Percentiles rank a stretch among this genome's conserved stretches.
Evolutionary conservation across 2,797 vertebrate species (phyloP).

Genomic region (Pagetopsis macropterus): DNA sequence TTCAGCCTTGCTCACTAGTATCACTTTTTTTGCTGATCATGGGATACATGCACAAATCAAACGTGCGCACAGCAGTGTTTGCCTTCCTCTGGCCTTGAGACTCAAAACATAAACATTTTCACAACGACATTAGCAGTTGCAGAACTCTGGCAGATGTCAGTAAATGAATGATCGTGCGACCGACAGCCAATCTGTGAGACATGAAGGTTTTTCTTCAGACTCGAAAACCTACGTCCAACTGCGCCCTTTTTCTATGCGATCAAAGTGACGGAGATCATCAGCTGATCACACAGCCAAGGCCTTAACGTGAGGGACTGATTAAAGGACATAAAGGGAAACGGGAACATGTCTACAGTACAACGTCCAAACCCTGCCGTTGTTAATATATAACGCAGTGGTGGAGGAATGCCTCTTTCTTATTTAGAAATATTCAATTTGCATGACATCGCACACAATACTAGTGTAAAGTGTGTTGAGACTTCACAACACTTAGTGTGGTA

Average conservation of each 20-base stretch:
- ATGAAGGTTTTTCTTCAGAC: conserved; percentile 19
- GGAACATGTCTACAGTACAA: conserved; percentile 26
- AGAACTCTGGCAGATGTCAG: conserved; percentile 9
- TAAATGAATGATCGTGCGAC: not conserved
- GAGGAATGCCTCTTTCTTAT: conserved; percentile 12
- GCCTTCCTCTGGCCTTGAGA: conserved; percentile 49
- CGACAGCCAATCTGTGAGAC: conserved; percentile 15
- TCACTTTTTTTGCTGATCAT: too few species aligned
- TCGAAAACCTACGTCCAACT: not conserved
- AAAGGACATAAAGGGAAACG: conserved; percentile 10
- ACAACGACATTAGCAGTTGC: conserved; percentile 9
- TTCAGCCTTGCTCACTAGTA: conserved; percentile 26
- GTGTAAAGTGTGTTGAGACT: too few species aligned
- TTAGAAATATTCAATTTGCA: conserved; percentile 30
- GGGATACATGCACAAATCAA: conserved; percentile 35
- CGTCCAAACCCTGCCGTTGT: conserved; percentile 33
- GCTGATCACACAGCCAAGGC: conserved; percentile 24
- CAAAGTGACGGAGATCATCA: conserved; percentile 26
- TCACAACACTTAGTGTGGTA: not conserved
- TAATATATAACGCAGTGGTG: conserved; percentile 22
- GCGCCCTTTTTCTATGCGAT: conserved; percentile 24
- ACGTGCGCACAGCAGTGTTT: conserved; percentile 23
- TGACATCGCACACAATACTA: conserved; percentile 12
- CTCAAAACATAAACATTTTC: conserved; percentile 26
- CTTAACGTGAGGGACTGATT: conserved; percentile 45